These are phyloP conservation scores for Symphodus melops DNA, from an alignment of 2,113 vertebrate species.

Conservation along the genomic window DNA sequence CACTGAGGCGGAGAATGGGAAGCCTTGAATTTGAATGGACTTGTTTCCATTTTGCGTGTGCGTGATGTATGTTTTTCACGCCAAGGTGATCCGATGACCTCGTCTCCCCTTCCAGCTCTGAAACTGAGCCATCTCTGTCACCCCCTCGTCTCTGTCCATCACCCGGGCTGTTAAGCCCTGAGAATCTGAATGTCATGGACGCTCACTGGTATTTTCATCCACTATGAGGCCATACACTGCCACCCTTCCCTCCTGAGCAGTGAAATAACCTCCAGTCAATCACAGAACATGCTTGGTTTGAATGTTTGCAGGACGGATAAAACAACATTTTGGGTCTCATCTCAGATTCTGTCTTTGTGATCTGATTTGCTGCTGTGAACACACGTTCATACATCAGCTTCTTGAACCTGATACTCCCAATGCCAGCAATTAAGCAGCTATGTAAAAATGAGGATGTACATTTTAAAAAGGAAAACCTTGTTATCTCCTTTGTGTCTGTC, in stretches of 20 bases:
- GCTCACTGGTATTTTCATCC: conserved; percentile 59
- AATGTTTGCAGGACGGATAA: conserved; percentile 6
- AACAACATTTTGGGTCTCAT: conserved; percentile 5
- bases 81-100: conserved; percentile 33
- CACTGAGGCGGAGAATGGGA: conserved; percentile 12
- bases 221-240: conserved; percentile 24
- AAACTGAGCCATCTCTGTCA: conserved; percentile 21
- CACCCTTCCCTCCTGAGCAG: conserved; percentile 16
- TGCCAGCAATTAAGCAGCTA: background rate
- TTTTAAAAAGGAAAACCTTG: no score
- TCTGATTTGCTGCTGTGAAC: conserved; percentile 10
- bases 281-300: conserved; percentile 29
- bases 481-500: no score
- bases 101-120: conserved; percentile 22
- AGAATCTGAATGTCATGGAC: conserved; percentile 48
- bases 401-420: background rate
- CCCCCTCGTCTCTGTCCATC: conserved; percentile 22
- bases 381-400: background rate
- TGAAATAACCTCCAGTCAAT: conserved; percentile 41
- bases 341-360: conserved; percentile 21
- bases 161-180: conserved; percentile 29
- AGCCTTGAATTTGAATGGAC: conserved; percentile 4
- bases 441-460: background rate
- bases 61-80: conserved; percentile 18
- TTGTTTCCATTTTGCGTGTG: conserved; percentile 33